These are phyloP conservation scores for Todiramphus chloris DNA, from an alignment of 2,113 vertebrate genomes.

Conservation along the genomic window DNA sequence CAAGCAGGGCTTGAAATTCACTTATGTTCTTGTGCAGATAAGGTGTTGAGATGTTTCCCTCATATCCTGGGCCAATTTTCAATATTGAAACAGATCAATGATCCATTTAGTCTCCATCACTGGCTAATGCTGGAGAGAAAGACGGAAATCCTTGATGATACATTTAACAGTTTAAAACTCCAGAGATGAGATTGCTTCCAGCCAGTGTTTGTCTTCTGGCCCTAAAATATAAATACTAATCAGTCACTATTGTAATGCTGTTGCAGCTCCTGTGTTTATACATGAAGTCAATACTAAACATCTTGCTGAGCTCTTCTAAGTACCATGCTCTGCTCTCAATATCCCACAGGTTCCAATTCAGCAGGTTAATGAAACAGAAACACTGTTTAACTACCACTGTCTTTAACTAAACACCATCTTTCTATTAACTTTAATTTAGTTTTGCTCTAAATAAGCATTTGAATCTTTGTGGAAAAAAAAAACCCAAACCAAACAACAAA, in stretches of 20 bases:
- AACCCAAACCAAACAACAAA: background rate
- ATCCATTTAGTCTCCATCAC: background rate
- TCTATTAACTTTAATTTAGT: background rate
- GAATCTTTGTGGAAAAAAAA: background rate
- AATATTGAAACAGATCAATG: constrained; percentile 3
- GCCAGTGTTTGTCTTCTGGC: background rate
- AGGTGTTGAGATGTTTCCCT: constrained; percentile 34
- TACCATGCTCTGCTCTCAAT: background rate
- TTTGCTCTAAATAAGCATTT: background rate
- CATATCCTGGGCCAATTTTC: background rate
- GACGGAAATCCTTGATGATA: background rate
- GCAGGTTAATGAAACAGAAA: background rate
- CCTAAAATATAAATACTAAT: background rate
- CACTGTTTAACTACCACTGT: background rate
- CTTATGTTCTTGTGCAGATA: constrained; percentile 14
- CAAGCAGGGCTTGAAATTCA: constrained; percentile 61
- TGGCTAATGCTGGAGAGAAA: background rate
- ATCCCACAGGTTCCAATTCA: background rate
- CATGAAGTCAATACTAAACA: background rate
- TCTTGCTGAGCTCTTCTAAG: background rate
- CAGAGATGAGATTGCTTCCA: background rate
- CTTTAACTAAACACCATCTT: constrained; percentile 3
- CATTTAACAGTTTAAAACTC: background rate
- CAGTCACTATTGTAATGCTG: background rate
- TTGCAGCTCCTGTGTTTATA: background rate